These are phyloP conservation scores for Cladopsammia gracilis DNA, from an alignment of 64 coral and sea anemone genomes.

Conservation along the genomic window DNA sequence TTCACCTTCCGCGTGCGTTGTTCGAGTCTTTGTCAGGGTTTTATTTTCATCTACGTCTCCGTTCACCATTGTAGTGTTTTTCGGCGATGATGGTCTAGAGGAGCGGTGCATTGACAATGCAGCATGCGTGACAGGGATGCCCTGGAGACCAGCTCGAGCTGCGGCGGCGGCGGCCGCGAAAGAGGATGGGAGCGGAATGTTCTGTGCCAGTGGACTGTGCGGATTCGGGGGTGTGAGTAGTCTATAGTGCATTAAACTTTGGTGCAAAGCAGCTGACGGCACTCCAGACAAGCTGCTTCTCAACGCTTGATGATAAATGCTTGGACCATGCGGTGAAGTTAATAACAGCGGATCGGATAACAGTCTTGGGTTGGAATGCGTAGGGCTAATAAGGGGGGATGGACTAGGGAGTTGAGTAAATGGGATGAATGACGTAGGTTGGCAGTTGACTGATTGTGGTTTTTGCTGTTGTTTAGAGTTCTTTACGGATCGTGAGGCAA, in stretches of 20 bases:
- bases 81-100: constrained; percentile 7
- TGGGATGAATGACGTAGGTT: constrained; percentile 60
- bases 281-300: constrained; percentile 67
- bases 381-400: constrained; percentile 77
- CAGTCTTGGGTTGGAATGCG: constrained; percentile 78
- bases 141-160: constrained; percentile 26
- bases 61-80: neutral
- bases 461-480: constrained; percentile 62
- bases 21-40: constrained; percentile 2
- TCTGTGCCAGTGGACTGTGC: constrained; percentile 68
- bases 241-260: constrained; percentile 90
- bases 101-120: constrained; percentile 24
- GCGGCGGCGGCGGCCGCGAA: constrained; percentile 41
- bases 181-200: constrained; percentile 52
- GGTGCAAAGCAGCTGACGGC: constrained; percentile 47
- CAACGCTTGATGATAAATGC: constrained; percentile 95
- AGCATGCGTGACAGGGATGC: constrained; percentile 32
- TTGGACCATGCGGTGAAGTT: constrained; percentile 74
- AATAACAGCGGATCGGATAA: constrained; percentile 86
- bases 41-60: constrained; percentile 27
- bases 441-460: constrained; percentile 36
- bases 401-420: constrained; percentile 64
- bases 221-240: constrained; percentile 71
- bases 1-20: neutral
- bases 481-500: constrained; percentile 46